A percentile compares a stretch with the other conserved stretches of the same genome.
Evolutionary conservation across 2,113 vertebrate species (phyloP).

Genomic region (Antechinus stuartii): DNA sequence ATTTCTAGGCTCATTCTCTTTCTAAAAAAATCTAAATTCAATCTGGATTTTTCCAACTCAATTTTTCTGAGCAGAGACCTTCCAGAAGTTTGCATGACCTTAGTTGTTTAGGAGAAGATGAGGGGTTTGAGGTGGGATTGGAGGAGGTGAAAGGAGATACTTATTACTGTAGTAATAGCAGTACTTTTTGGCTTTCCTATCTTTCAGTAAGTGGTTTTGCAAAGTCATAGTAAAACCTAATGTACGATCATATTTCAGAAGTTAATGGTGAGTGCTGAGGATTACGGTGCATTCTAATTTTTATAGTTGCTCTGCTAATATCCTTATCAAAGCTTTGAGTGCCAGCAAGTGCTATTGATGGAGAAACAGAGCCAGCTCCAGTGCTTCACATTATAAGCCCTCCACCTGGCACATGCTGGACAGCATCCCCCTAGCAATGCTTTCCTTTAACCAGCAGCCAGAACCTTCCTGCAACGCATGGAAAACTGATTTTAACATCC

Average conservation of each 20-base stretch:
- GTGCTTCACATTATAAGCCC: not conserved
- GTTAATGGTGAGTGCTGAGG: constrained; percentile 54
- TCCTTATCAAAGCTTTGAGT: constrained; percentile 48
- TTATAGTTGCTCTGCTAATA: constrained; percentile 68
- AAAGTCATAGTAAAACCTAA: constrained; percentile 66
- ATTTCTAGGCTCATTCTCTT: not conserved
- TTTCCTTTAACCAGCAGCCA: not conserved
- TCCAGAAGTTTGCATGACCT: not conserved
- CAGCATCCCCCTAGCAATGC: rapidly evolving
- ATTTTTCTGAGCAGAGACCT: not conserved
- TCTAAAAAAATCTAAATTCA: not conserved
- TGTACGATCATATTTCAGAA: constrained; percentile 61
- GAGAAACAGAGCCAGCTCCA: constrained; percentile 20
- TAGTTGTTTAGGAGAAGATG: not conserved
- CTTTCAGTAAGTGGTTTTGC: constrained; percentile 59
- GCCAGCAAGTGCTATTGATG: constrained; percentile 16
- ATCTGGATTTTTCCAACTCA: not conserved
- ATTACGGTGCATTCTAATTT: constrained; percentile 53
- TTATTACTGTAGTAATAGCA: not conserved
- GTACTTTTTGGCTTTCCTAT: constrained; percentile 25
- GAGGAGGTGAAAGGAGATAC: not conserved
- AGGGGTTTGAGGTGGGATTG: not conserved
- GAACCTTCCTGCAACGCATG: not conserved
- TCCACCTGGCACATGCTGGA: not conserved
- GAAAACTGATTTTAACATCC: not conserved